Conservation (phyloP, 2,888 invertebrate species). For the Andrena hattorfiana region DNA sequence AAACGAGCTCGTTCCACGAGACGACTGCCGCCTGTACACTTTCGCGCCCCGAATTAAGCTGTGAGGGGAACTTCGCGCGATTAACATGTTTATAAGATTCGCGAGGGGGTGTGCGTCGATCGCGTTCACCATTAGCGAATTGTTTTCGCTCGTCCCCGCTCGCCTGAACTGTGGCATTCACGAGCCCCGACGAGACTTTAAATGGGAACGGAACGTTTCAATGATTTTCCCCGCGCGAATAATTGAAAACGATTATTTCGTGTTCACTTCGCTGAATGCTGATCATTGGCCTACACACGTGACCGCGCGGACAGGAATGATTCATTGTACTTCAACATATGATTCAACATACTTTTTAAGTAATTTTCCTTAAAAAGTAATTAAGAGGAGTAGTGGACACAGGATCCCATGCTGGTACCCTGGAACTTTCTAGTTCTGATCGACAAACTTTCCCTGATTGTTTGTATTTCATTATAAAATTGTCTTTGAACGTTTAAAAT, state of each 20-base stretch:
- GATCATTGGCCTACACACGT: too few relatives aligned
- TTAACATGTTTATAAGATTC: conserved; percentile 37
- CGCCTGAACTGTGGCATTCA: not conserved
- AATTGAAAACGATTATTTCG: not conserved
- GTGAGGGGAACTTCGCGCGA: conserved; percentile 20
- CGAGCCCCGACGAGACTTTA: not conserved
- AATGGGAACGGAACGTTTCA: not conserved
- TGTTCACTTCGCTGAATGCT: not conserved
- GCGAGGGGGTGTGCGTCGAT: not conserved
- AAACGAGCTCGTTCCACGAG: conserved; percentile 22
- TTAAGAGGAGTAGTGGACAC: too few relatives aligned
- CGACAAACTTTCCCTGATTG: too few relatives aligned
- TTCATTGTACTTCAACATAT: too few relatives aligned
- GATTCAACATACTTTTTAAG: too few relatives aligned
- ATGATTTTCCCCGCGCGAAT: not conserved
- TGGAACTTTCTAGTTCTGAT: too few relatives aligned
- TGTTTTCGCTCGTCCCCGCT: not conserved
- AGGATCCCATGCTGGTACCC: too few relatives aligned
- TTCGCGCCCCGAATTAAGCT: conserved; percentile 29
- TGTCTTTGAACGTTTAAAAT: too few relatives aligned
- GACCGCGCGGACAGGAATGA: too few relatives aligned
- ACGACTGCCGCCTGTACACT: not conserved
- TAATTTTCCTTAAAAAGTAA: too few relatives aligned
- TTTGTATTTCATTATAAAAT: too few relatives aligned
- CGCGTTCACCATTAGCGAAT: not conserved